phyloP scores from a whole-genome alignment of 1,140 invertebrate species.

The Nasonia giraulti region DNA sequence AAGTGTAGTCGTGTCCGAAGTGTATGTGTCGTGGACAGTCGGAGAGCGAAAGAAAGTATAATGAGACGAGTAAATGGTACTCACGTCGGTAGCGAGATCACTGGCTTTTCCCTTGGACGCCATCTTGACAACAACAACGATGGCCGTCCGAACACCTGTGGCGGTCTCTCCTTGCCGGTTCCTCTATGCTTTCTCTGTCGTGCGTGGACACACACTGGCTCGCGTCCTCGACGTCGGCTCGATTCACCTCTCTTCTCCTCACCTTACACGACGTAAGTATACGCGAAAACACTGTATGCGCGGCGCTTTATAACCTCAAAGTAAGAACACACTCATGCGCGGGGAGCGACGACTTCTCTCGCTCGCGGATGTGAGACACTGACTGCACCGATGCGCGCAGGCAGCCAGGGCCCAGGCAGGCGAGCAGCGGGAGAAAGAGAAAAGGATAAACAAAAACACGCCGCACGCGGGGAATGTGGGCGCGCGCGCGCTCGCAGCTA shows the following conservation, averaged over 20 bases:
- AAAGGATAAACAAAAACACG: constrained; percentile 7
- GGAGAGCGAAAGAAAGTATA: not conserved
- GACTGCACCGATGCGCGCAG: not conserved
- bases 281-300: not conserved
- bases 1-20: not conserved
- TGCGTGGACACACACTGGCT: not conserved
- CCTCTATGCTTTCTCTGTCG: not conserved
- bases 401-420: not conserved
- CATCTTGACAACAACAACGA: constrained; percentile 71
- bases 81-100: constrained; percentile 66
- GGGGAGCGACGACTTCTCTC: not conserved
- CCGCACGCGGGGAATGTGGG: not conserved
- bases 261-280: not conserved
- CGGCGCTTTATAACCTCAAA: constrained; percentile 24
- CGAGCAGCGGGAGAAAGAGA: not conserved
- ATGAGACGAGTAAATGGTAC: constrained; percentile 47
- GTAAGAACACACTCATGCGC: not conserved
- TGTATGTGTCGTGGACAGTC: not conserved
- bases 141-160: constrained; percentile 61
- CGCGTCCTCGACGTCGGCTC: not conserved
- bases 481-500: not conserved
- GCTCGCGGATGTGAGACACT: not conserved
- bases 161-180: constrained; percentile 39
- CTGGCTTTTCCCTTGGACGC: constrained; percentile 67
- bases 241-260: not conserved